Evolutionary conservation across 2,113 vertebrate genomes (phyloP), one percentile per base, ranked within the genome.

Genomic region (Alosa alosa): DNA sequence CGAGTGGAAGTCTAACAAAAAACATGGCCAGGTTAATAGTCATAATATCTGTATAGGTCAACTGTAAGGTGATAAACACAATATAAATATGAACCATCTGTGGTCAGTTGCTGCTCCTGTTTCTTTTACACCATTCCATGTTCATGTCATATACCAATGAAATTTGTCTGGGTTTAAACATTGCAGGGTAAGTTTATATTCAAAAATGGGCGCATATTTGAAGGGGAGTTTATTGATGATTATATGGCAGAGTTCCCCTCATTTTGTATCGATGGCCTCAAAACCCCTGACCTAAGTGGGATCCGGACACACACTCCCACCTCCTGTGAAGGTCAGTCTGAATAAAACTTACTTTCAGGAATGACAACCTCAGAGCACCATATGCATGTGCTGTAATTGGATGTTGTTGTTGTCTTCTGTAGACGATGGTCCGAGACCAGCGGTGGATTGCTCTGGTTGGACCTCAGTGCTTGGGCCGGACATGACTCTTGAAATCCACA

Each of bases 1-100:
- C 25, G 91, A 94, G 2, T 98, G 98, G 98, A 93, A 90, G 50
- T 86, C 86, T 83, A 94, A 97, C 75, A 96, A 94, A 86, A 99
- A 97, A 60, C 96, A 98, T 0, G 97, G 96, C 60, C 89, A 89
- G 95, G 98, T 99, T n/a, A 88, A 47, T 25, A 46, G 36, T 81
- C 25, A 20, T 13, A 20, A 5, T 31, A 36, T 83, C 10, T 68
- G 64, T 10, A 6, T 68, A 25, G n/a, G 7, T 64, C n/a, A 64
- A 64, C 20, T 1, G 22, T 25, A 25, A 60, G 18, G 22, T 64
- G 60, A 64, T 9, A 22, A 4, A 4, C 22, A 7, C 60, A 64
- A n/a, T 64, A 9, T 4, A 64, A 64, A 68, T 68, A 11, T 25
- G n/a, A 13, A 68, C 64, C 11, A 25, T 17, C 4, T 57, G 52